A percentile compares a stretch with the other conserved stretches of the same genome.
These are phyloP conservation scores for Simalia tracyae DNA, from an alignment of 2,797 vertebrate genomes.

Conservation along the genomic window DNA sequence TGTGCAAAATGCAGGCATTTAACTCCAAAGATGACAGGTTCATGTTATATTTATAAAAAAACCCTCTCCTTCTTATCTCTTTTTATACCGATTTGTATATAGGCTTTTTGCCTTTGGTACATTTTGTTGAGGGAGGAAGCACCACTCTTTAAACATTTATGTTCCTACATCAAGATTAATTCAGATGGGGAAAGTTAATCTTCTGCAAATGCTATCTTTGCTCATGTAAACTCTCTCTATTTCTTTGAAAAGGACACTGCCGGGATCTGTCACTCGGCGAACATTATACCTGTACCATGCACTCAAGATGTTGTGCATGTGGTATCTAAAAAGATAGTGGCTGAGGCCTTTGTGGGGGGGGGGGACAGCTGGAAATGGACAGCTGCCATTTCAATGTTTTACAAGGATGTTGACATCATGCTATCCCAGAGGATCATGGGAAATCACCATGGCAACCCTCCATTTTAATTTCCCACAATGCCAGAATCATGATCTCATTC, in stretches of 20 bases:
- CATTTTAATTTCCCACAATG: neutral
- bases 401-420: neutral
- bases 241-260: slow-evolving; percentile 28
- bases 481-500: too few species aligned
- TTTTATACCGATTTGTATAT: slow-evolving; percentile 59
- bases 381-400: neutral
- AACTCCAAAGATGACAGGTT: slow-evolving; percentile 58
- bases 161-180: slow-evolving; percentile 68
- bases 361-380: neutral
- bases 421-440: neutral
- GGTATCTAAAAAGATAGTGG: neutral
- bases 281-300: slow-evolving; percentile 43
- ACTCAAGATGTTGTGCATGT: neutral
- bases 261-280: neutral
- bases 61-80: slow-evolving; percentile 44
- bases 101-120: slow-evolving; percentile 48
- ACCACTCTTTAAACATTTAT: slow-evolving; percentile 70
- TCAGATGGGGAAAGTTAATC: slow-evolving; percentile 63
- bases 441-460: neutral
- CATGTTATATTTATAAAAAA: slow-evolving; percentile 67
- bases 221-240: slow-evolving; percentile 45
- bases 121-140: slow-evolving; percentile 14
- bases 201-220: slow-evolving; percentile 57
- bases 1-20: slow-evolving; percentile 39
- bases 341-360: neutral